Evolutionary conservation across 2,888 invertebrate species (phyloP).

Genomic region (Minunthozetes semirufus): DNA sequence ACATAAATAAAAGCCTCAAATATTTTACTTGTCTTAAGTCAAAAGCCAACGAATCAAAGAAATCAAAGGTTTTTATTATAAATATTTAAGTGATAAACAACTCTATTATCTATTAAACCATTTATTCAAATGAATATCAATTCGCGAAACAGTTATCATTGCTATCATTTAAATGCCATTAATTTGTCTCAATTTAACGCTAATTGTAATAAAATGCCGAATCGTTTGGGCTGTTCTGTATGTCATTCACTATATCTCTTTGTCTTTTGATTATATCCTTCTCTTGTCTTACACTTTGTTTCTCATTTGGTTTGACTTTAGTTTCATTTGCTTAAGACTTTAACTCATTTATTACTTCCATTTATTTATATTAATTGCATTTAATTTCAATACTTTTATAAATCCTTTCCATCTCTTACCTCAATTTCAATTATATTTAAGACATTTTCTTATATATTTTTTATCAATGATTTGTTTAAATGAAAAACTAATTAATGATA

Average conservation of each 20-base stretch:
- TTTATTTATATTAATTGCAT: too few relatives aligned
- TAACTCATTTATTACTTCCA: too few relatives aligned
- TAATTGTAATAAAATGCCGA: constrained; percentile 3
- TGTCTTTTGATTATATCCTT: background rate
- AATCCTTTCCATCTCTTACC: too few relatives aligned
- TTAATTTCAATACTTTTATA: too few relatives aligned
- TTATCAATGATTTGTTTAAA: too few relatives aligned
- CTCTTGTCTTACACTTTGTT: background rate
- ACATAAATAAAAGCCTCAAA: constrained; percentile 20
- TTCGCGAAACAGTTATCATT: background rate
- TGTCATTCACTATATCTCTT: background rate
- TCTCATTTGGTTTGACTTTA: background rate
- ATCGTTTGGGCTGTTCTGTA: constrained; percentile 27
- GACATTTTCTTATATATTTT: too few relatives aligned
- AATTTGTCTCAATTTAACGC: constrained; percentile 9
- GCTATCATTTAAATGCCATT: constrained; percentile 16
- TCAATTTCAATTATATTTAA: too few relatives aligned
- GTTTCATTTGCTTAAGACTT: too few relatives aligned
- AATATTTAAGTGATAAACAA: constrained; percentile 16
- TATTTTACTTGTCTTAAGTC: constrained; percentile 33
- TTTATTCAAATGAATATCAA: constrained; percentile 6
- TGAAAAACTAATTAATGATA: background rate
- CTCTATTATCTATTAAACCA: background rate
- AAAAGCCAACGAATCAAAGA: background rate
- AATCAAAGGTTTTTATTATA: constrained; percentile 21